Evolutionary conservation across 2,113 vertebrate genomes (phyloP), one percentile per base, ranked within the genome.

Genomic region (Lanius ludovicianus): DNA sequence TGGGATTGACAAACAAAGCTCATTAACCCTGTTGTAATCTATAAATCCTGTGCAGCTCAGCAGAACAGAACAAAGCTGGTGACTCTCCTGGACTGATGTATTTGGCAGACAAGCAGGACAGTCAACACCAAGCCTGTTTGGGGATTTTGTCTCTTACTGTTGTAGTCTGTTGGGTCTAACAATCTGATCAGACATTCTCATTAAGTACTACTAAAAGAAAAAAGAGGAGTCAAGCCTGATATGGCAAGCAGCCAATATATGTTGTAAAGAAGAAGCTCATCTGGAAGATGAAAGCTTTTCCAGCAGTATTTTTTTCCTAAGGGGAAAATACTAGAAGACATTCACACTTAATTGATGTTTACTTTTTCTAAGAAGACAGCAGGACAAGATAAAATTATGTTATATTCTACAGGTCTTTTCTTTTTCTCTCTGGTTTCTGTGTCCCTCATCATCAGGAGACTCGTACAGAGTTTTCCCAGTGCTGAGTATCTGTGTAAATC

Each of bases 261-360:
- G 87, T 94, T 70, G 14, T 74, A 83, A 69, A 82, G 44, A 24
- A 77, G 15, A 22, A 92, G 22, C 15, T 74, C 10, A 39, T 88
- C 47, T 47, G 17, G 41, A 65, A 76, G 20, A 57, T 57, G 31
- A 80, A 89, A 86, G n/a, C 4, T 92, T 92, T 87, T 91, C 27
- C 84, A 65, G 17, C 10, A 27, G 17, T 46, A 18, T 2, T 41
- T 68, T 69, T 55, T 63, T 74, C 79, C 23, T 37, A 16, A 42
- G 14, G 5, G 19, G 17, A 2, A 3, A 73, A 50, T 46, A 63
- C 13, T 59, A 2, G 5, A 41, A 70, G 23, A 71, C 13, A 6
- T 78, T 84, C 56, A 63, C 30, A n/a, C 6, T 62, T 79, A 89
- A 42, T 25, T 84, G 31, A 75, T 63, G 42, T 64, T 91, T 15